Base-by-base conservation (phyloP, 37 sponge, comb jelly and placozoan genomes). In the Cladorhizidae sp. region DNA sequence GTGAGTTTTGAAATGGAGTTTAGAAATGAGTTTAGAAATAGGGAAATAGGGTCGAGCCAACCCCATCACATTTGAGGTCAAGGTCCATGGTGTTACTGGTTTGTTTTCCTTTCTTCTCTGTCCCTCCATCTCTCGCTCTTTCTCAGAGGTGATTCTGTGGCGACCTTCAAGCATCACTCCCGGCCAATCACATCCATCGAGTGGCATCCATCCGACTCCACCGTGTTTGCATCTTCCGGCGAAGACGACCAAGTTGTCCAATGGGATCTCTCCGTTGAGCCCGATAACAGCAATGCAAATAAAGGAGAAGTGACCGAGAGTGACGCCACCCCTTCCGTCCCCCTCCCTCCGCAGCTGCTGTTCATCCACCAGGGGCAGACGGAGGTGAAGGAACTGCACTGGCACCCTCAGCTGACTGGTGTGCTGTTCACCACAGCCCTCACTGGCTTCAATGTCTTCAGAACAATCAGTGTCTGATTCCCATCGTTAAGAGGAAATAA, bases 341-440 rank as follows among this genome's bases (percentile, higher is more conserved):
- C n/a, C n/a, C n/a, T n/a, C n/a, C 96, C 99, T 0, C 99, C 99
- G 9, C 96, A 96, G 78, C 87, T 98, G 57, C 86, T 98, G 35
- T 98, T 98, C 70, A 92, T 98, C 33, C 99, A 98, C 86, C 90
- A 92, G 88, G 99, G 99, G 20, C 99, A 98, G 87, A 74, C 83
- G 39, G 96, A 98, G 63, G 85, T 98, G 31, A 98, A 98, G 79
- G 99, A 98, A 64, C 32, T 98, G 5, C 99, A 98, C 74, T 98
- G 99, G 99, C 99, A 98, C 67, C 92, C 96, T 26, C 96, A 96
- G 77, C 33, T 96, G n/a, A 91, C 96, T 42, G 99, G 99, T 3
- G 91, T 98, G 12, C 37, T 98, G 26, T 25, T 94, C 57, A 92
- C 87, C 36, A 98, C 99, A 36, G 97, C 99, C 36, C 90, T 75